phyloP scores from a whole-genome alignment of 2,888 invertebrate species.

The Drosophila colorata region DNA sequence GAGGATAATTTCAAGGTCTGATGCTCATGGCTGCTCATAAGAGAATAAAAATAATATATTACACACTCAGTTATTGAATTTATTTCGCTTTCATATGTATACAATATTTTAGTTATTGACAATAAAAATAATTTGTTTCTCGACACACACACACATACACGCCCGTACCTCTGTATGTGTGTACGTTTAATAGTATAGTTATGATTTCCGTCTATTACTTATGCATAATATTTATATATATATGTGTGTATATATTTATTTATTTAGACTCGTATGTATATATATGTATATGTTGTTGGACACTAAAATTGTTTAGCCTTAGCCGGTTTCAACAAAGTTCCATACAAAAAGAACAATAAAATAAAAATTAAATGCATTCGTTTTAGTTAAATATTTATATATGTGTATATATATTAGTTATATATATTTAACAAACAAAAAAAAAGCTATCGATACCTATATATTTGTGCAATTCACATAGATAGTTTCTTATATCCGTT shows the following conservation, averaged over 20 bases:
- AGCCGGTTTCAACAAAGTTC: slow-evolving; percentile 9
- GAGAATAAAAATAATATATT: background rate
- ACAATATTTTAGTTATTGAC: slow-evolving; percentile 52
- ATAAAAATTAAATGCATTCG: slow-evolving; percentile 62
- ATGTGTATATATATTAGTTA: background rate
- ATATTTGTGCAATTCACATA: slow-evolving; percentile 45
- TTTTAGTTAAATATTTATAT: slow-evolving; percentile 21
- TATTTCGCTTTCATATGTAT: slow-evolving; percentile 58
- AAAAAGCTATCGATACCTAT: slow-evolving; percentile 8
- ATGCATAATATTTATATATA: slow-evolving; percentile 22
- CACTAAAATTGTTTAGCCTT: slow-evolving; percentile 19
- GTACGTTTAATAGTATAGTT: slow-evolving; percentile 18
- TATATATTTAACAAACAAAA: slow-evolving; percentile 9
- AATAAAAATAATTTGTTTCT: slow-evolving; percentile 67
- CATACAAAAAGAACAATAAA: slow-evolving; percentile 7
- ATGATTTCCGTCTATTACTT: slow-evolving; percentile 28
- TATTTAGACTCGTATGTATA: slow-evolving; percentile 24
- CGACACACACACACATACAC: slow-evolving; percentile 12
- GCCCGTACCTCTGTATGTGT: slow-evolving; percentile 14
- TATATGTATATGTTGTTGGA: slow-evolving; percentile 27
- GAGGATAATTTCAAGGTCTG: slow-evolving; percentile 19
- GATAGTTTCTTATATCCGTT: slow-evolving; percentile 29
- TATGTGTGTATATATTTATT: slow-evolving; percentile 18
- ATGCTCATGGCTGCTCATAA: slow-evolving; percentile 1
- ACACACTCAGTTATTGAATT: slow-evolving; percentile 66